Percentiles rank a stretch among this genome's conserved stretches.
Evolutionary conservation across 1,140 invertebrate species (phyloP).

Genomic region (Artemia franciscana): DNA sequence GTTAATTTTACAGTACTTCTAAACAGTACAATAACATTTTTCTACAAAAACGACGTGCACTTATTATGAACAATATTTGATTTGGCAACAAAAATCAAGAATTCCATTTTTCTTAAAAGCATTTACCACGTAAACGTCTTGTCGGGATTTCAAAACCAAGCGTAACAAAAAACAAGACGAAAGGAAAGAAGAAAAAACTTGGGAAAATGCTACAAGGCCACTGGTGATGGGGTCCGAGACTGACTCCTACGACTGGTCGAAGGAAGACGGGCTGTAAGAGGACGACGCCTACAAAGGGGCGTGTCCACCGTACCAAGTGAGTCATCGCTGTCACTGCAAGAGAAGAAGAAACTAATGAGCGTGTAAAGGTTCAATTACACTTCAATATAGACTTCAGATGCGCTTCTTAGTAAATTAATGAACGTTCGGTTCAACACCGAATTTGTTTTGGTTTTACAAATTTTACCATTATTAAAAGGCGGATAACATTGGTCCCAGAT

Average conservation of each 20-base stretch:
- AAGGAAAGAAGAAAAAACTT: too few relatives aligned
- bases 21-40: too few relatives aligned
- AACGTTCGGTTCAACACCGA: not conserved
- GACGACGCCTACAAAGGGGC: not conserved
- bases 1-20: too few relatives aligned
- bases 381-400: not conserved
- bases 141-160: too few relatives aligned
- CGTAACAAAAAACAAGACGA: too few relatives aligned
- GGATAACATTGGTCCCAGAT: not conserved
- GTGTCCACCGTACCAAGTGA: not conserved
- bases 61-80: too few relatives aligned
- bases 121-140: too few relatives aligned
- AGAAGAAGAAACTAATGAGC: not conserved
- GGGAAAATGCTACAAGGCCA: not conserved
- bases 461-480: not conserved
- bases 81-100: too few relatives aligned
- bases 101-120: too few relatives aligned
- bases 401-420: not conserved
- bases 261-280: not conserved
- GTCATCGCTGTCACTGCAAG: not conserved
- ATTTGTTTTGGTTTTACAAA: not conserved
- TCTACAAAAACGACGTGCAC: too few relatives aligned
- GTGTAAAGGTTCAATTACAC: not conserved
- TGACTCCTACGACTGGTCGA: not conserved
- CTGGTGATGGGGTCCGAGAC: not conserved